phyloP scores from a whole-genome alignment of 1,140 invertebrate species.

The Diachasmimorpha longicaudata region DNA sequence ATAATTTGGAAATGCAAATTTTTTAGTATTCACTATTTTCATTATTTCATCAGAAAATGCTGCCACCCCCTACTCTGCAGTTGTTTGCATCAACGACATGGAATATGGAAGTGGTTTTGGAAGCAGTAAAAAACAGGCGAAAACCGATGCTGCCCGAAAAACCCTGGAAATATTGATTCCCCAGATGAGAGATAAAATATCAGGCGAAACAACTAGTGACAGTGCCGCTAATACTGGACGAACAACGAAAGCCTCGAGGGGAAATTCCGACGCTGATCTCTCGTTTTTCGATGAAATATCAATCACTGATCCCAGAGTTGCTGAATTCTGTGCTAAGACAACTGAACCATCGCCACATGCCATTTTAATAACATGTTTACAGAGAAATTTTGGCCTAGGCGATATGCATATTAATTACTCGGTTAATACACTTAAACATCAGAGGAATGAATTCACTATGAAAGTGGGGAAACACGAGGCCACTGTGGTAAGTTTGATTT shows the following conservation, averaged over 20 bases:
- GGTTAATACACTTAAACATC: constrained; percentile 87
- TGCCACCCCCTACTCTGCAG: constrained; percentile 90
- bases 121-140: constrained; percentile 94
- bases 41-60: constrained; percentile 77
- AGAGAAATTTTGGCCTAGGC: constrained; percentile 90
- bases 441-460: constrained; percentile 95
- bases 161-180: constrained; percentile 94
- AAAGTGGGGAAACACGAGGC: constrained; percentile 90
- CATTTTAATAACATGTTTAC: constrained; percentile 89
- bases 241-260: constrained; percentile 56
- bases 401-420: constrained; percentile 89
- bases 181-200: constrained; percentile 84
- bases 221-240: constrained; percentile 57
- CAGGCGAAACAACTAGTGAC: constrained; percentile 65
- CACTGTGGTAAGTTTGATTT: constrained; percentile 66
- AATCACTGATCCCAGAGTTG: constrained; percentile 91
- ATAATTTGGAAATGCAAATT: no score
- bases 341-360: constrained; percentile 95
- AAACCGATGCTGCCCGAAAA: constrained; percentile 87
- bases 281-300: constrained; percentile 93
- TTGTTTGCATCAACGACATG: constrained; percentile 89
- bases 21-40: neutral
- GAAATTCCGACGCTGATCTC: constrained; percentile 57
- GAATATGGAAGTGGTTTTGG: constrained; percentile 92
- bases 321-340: constrained; percentile 92